Percentiles rank a stretch among this genome's conserved stretches.
Evolutionary conservation across 2,888 invertebrate species (phyloP).

Genomic region (Erebia ligea): DNA sequence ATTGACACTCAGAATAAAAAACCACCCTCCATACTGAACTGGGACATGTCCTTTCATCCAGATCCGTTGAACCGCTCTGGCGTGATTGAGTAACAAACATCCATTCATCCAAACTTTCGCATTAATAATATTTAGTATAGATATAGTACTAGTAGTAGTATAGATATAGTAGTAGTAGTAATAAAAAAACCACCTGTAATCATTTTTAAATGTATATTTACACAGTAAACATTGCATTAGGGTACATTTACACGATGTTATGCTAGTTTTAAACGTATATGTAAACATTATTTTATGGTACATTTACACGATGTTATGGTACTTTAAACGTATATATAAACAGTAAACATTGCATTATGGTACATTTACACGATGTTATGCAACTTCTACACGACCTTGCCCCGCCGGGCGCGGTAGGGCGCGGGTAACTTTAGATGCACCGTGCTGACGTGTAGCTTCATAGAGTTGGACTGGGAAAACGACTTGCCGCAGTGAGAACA

Average conservation of each 20-base stretch:
- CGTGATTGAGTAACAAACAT: too few species aligned
- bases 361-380: background rate
- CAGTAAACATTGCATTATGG: background rate
- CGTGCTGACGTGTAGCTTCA: slow-evolving; percentile 66
- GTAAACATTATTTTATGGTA: background rate
- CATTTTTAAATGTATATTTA: background rate
- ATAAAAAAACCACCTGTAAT: too few species aligned
- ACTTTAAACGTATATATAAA: background rate
- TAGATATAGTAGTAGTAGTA: too few species aligned
- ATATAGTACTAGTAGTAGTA: too few species aligned
- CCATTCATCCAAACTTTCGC: too few species aligned
- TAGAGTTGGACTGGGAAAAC: slow-evolving; percentile 71
- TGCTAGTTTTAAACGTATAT: background rate
- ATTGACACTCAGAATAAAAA: too few species aligned
- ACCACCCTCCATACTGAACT: too few species aligned
- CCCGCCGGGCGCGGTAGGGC: slow-evolving; percentile 49
- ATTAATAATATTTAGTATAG: too few species aligned
- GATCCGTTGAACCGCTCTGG: too few species aligned
- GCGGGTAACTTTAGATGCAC: slow-evolving; percentile 66
- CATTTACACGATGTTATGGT: background rate
- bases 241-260: background rate
- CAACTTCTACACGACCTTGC: background rate
- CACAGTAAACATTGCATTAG: background rate
- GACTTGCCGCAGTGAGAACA: slow-evolving; percentile 63
- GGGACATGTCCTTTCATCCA: too few species aligned